These are phyloP conservation scores for Eurosta solidaginis DNA, from an alignment of 1,140 invertebrate genomes.

Conservation along the genomic window DNA sequence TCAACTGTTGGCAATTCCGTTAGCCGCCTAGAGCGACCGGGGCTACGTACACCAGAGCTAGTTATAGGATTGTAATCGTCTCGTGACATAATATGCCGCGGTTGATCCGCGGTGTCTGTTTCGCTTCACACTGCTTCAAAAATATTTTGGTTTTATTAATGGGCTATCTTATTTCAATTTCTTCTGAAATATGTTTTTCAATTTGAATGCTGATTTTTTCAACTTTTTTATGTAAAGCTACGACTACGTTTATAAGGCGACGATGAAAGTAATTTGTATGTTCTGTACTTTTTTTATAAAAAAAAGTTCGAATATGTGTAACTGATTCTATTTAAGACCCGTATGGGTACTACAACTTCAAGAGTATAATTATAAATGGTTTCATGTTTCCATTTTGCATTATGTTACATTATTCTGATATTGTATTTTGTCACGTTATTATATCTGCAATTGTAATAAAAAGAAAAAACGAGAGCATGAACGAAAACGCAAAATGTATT, in stretches of 20 bases:
- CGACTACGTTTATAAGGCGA: conserved; percentile 6
- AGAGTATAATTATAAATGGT: not conserved
- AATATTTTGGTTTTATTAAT: not conserved
- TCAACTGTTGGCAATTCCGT: conserved; percentile 81
- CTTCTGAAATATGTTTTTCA: not conserved
- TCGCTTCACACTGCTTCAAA: not conserved
- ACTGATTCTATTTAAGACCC: not conserved
- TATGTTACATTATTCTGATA: not conserved
- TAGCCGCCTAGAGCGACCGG: conserved; percentile 62
- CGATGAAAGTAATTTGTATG: not conserved
- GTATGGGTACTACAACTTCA: not conserved
- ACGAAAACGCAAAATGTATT: conserved; percentile 3
- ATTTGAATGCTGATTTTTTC: not conserved
- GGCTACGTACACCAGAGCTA: conserved; percentile 60
- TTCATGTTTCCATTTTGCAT: not conserved
- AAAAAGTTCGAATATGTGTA: not conserved
- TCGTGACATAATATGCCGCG: conserved; percentile 70
- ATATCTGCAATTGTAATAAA: conserved; percentile 20
- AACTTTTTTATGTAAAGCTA: not conserved
- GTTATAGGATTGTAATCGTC: conserved; percentile 69
- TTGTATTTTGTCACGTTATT: conserved; percentile 17
- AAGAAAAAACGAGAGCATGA: conserved; percentile 20
- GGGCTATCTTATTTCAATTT: not conserved
- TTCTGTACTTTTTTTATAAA: not conserved
- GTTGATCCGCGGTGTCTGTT: conserved; percentile 54